Evolutionary conservation across 2,888 invertebrate species (phyloP).

Genomic region (Drosophila buzzatii): DNA sequence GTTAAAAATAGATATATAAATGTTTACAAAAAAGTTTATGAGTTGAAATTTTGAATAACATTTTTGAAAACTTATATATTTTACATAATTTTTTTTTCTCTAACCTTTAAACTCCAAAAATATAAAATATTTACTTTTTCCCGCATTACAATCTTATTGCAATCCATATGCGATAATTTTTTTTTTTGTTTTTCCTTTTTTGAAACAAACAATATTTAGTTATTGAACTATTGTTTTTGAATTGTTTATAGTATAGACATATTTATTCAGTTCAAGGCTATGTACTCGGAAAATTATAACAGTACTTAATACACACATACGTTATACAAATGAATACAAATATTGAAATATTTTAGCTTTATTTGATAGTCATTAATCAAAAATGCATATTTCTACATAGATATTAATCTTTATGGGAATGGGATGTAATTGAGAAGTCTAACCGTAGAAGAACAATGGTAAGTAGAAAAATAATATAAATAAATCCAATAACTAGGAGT

Average conservation of each 20-base stretch:
- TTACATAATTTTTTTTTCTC: too few relatives aligned
- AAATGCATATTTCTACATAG: neutral
- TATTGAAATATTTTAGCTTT: neutral
- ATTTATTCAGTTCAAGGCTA: neutral
- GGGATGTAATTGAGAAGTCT: conserved; percentile 95
- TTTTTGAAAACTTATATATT: too few relatives aligned
- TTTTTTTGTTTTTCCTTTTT: too few relatives aligned
- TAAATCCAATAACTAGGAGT: conserved; percentile 93
- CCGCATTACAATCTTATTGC: neutral
- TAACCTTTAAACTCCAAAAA: neutral
- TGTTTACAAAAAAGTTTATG: too few relatives aligned
- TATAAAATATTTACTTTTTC: neutral
- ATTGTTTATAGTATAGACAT: neutral
- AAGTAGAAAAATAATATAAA: conserved; percentile 94
- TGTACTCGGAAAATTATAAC: neutral
- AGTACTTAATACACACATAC: neutral
- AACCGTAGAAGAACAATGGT: conserved; percentile 97
- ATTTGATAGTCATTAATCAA: conserved; percentile 3
- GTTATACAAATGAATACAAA: neutral
- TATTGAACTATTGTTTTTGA: neutral
- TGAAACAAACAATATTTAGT: neutral
- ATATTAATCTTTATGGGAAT: conserved; percentile 66
- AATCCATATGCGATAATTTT: neutral
- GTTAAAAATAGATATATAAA: too few relatives aligned
- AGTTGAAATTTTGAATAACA: too few relatives aligned